These are phyloP conservation scores for Palythoa caribaeorum DNA, from an alignment of 92 coral and sea anemone genomes.

Conservation along the genomic window DNA sequence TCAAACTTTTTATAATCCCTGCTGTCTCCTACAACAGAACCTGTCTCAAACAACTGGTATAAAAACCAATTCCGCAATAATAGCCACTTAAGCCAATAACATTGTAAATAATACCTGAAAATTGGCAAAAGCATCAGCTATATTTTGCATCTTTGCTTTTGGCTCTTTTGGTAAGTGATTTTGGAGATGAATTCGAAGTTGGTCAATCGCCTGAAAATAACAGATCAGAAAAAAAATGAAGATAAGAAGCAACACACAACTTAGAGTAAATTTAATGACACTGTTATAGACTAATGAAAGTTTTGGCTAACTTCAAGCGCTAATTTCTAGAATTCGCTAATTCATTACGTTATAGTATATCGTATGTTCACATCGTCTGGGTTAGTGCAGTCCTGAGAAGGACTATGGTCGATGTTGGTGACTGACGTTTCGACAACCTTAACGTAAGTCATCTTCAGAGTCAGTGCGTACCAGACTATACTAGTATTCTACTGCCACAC, in stretches of 20 bases:
- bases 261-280: not conserved
- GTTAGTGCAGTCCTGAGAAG: too few relatives aligned
- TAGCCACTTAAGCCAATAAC: not conserved
- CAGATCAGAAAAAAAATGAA: not conserved
- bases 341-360: too few relatives aligned
- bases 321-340: too few relatives aligned
- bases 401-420: too few relatives aligned
- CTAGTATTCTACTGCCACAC: too few relatives aligned
- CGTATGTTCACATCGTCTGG: too few relatives aligned
- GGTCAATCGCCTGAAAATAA: conserved; percentile 72
- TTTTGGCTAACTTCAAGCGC: too few relatives aligned
- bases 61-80: not conserved
- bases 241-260: not conserved
- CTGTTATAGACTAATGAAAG: too few relatives aligned
- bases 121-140: conserved; percentile 85
- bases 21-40: not conserved
- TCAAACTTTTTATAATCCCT: not conserved
- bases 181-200: conserved; percentile 82
- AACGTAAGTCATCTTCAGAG: too few relatives aligned
- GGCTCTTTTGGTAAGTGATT: conserved; percentile 85
- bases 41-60: not conserved
- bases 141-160: conserved; percentile 77
- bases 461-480: too few relatives aligned
- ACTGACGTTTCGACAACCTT: too few relatives aligned
- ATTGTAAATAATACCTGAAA: conserved; percentile 68